Evolutionary conservation across 2,888 invertebrate species (phyloP).

Genomic region (Rutpela maculata): DNA sequence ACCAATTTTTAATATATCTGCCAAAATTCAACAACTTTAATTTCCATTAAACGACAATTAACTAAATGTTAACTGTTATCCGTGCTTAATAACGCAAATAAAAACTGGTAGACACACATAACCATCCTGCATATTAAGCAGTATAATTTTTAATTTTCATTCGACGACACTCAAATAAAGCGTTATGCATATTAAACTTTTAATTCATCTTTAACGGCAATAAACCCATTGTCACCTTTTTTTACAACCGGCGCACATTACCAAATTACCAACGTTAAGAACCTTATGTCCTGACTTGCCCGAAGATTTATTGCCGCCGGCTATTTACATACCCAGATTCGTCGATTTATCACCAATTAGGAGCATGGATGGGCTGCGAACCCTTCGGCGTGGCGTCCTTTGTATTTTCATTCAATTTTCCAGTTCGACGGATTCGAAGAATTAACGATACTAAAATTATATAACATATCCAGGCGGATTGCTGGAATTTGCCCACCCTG

Average conservation of each 20-base stretch:
- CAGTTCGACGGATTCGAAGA: slow-evolving; percentile 60
- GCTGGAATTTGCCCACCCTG: slow-evolving; percentile 40
- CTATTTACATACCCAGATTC: slow-evolving; percentile 65
- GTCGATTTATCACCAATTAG: slow-evolving; percentile 69
- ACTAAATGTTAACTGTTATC: slow-evolving; percentile 44
- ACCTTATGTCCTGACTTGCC: slow-evolving; percentile 18
- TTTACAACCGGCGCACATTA: slow-evolving; percentile 11
- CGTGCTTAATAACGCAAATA: slow-evolving; percentile 34
- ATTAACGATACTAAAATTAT: slow-evolving; percentile 61
- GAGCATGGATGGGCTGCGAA: slow-evolving; percentile 55
- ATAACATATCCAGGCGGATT: slow-evolving; percentile 42
- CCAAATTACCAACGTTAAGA: slow-evolving; percentile 1
- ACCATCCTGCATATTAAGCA: slow-evolving; percentile 45
- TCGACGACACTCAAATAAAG: slow-evolving; percentile 22
- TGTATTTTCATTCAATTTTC: slow-evolving; percentile 64
- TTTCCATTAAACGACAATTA: slow-evolving; percentile 45
- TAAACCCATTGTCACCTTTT: slow-evolving; percentile 42
- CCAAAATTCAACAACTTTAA: not conserved
- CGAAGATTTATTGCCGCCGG: slow-evolving; percentile 32
- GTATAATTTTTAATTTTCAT: slow-evolving; percentile 40
- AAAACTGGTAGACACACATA: slow-evolving; percentile 33
- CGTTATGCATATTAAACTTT: slow-evolving; percentile 38
- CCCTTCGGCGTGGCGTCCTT: slow-evolving; percentile 55
- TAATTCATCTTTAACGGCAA: slow-evolving; percentile 41
- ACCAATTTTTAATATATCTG: too few species aligned